phyloP scores from a whole-genome alignment of 2,888 invertebrate genomes.

The Subacronicta megacephala region DNA sequence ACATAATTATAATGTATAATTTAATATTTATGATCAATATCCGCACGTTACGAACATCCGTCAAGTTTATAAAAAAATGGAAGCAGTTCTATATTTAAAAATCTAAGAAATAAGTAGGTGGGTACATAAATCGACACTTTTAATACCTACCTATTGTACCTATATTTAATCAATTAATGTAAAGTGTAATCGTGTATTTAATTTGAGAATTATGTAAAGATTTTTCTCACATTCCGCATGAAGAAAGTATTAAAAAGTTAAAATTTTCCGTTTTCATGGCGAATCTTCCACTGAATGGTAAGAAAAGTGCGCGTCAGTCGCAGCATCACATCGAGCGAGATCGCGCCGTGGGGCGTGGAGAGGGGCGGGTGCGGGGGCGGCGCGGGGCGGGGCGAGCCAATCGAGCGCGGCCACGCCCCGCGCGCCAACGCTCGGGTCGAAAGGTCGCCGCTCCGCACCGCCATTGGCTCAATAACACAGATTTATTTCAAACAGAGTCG shows the following conservation, averaged over 20 bases:
- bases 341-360: slow-evolving; percentile 69
- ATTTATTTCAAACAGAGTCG: slow-evolving; percentile 53
- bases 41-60: slow-evolving; percentile 47
- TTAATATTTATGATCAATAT: slow-evolving; percentile 47
- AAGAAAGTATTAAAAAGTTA: no score
- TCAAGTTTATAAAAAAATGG: slow-evolving; percentile 15
- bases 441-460: slow-evolving; percentile 75
- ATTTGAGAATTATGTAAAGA: no score
- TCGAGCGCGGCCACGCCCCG: slow-evolving; percentile 86
- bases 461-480: slow-evolving; percentile 73
- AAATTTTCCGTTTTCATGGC: neutral
- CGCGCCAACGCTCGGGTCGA: slow-evolving; percentile 81
- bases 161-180: no score
- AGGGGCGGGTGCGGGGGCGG: slow-evolving; percentile 64
- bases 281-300: slow-evolving; percentile 14
- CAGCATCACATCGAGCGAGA: slow-evolving; percentile 62
- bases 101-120: no score
- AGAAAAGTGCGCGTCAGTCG: slow-evolving; percentile 54
- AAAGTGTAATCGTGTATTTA: no score
- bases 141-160: no score
- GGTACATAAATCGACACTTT: no score
- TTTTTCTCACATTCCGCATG: no score
- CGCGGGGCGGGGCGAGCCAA: slow-evolving; percentile 77
- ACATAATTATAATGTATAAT: no score
- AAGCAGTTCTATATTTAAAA: neutral